phyloP scores from a whole-genome alignment of 1,140 invertebrate genomes.

The Bombus turneri region DNA sequence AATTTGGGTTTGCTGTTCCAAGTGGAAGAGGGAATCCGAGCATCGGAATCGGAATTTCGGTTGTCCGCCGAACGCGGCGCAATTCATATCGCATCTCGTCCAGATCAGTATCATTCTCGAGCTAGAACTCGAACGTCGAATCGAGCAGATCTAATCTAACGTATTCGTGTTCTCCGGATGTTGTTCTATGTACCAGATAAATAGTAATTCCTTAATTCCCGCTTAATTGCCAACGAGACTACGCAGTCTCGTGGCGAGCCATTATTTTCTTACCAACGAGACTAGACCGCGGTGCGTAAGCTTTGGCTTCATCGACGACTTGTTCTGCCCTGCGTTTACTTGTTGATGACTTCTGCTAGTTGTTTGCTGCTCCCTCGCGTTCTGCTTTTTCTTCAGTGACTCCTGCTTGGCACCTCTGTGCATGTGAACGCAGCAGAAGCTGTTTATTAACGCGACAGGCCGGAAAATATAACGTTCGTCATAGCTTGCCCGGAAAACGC shows the following conservation, averaged over 20 bases:
- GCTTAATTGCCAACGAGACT: conserved; percentile 66
- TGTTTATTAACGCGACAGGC: conserved; percentile 42
- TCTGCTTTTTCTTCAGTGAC: conserved; percentile 74
- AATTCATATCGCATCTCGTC: too few relatives aligned
- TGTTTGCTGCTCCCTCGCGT: conserved; percentile 60
- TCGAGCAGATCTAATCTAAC: background rate
- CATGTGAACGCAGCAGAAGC: conserved; percentile 65
- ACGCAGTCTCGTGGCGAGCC: conserved; percentile 61
- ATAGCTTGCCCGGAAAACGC: background rate
- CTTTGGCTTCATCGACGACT: conserved; percentile 70
- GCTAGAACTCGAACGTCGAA: background rate
- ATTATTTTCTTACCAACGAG: conserved; percentile 76
- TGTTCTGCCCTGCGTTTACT: conserved; percentile 43
- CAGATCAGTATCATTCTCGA: too few relatives aligned
- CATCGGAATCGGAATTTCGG: background rate
- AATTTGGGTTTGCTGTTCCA: background rate
- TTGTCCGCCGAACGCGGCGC: too few relatives aligned
- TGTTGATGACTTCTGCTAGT: conserved; percentile 64
- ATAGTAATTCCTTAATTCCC: background rate
- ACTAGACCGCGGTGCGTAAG: conserved; percentile 74
- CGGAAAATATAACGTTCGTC: conserved; percentile 41
- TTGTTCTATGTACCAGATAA: too few relatives aligned
- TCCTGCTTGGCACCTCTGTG: conserved; percentile 81
- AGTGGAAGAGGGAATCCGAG: background rate
- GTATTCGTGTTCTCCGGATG: background rate